Evolutionary conservation across 2,888 invertebrate species (phyloP).

Genomic region (Emesis russula): DNA sequence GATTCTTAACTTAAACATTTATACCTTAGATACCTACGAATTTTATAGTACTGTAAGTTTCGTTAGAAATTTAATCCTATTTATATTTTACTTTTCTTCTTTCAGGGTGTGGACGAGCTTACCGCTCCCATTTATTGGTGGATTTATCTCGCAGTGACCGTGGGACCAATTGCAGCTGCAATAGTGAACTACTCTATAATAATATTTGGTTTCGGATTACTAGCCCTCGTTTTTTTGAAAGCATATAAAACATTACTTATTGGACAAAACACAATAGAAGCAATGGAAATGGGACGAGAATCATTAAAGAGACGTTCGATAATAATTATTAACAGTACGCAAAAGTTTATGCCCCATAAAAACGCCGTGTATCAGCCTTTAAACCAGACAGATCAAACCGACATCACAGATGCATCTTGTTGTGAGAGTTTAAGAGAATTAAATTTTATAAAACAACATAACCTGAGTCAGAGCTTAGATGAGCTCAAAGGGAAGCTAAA

Average conservation of each 20-base stretch:
- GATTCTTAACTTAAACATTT: no score
- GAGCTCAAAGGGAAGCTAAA: constrained; percentile 91
- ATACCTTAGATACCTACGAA: no score
- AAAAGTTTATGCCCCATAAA: constrained; percentile 95
- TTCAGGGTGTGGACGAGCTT: constrained; percentile 98
- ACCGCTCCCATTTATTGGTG: constrained; percentile 98
- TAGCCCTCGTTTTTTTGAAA: constrained; percentile 97
- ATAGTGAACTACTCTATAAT: constrained; percentile 97
- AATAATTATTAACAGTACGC: constrained; percentile 96
- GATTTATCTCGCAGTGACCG: constrained; percentile 98
- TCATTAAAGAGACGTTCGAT: constrained; percentile 97
- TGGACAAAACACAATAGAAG: constrained; percentile 97
- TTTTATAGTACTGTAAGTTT: no score
- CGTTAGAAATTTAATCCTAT: no score
- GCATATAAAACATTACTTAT: constrained; percentile 98
- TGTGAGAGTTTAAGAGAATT: constrained; percentile 90
- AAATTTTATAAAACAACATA: constrained; percentile 89
- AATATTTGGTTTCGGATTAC: constrained; percentile 96
- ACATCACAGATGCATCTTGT: constrained; percentile 48
- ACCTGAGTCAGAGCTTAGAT: constrained; percentile 91
- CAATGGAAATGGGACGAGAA: constrained; percentile 98
- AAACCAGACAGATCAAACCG: constrained; percentile 74
- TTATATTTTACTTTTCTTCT: constrained; percentile 15
- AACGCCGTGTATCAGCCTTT: constrained; percentile 95
- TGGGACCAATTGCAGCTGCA: constrained; percentile 97